A percentile compares a stretch with the other conserved stretches of the same genome.
Conservation (phyloP, 2,888 invertebrate genomes). For the Lobophora halterata region DNA sequence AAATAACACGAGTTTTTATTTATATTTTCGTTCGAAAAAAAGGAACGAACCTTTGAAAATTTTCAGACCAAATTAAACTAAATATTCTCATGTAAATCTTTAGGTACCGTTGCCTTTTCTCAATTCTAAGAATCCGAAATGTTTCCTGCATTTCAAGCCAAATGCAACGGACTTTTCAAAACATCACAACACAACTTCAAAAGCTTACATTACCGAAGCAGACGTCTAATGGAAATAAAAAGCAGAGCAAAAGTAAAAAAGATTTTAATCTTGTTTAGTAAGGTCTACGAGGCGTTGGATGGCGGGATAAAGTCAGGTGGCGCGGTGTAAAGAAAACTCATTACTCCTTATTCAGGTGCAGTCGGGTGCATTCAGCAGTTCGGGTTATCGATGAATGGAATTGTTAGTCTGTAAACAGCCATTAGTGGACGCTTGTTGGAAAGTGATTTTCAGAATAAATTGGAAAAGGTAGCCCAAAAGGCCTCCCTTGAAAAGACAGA, state of each 20-base stretch:
- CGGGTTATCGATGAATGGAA: constrained; percentile 42
- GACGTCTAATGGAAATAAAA: constrained; percentile 29
- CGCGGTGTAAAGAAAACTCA: constrained; percentile 73
- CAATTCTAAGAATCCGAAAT: neutral
- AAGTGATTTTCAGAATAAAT: constrained; percentile 15
- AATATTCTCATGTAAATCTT: no score
- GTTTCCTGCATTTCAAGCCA: constrained; percentile 11
- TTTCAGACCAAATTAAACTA: no score
- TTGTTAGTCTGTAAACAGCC: constrained; percentile 29
- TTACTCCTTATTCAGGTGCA: constrained; percentile 72
- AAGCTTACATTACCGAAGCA: constrained; percentile 26
- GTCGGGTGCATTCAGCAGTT: constrained; percentile 44
- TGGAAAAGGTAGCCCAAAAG: constrained; percentile 1
- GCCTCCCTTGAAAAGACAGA: constrained; percentile 2
- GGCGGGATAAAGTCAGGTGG: constrained; percentile 68
- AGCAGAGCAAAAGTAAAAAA: constrained; percentile 50
- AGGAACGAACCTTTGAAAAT: no score
- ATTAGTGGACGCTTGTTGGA: constrained; percentile 17
- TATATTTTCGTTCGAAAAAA: no score
- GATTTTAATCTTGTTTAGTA: constrained; percentile 73
- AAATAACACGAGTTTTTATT: no score
- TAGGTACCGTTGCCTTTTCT: no score
- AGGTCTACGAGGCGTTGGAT: constrained; percentile 56
- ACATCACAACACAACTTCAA: constrained; percentile 22
- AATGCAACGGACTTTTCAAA: constrained; percentile 19